Evolutionary conservation across 2,888 invertebrate genomes (phyloP).

Genomic region (Alviniconcha strummeri): DNA sequence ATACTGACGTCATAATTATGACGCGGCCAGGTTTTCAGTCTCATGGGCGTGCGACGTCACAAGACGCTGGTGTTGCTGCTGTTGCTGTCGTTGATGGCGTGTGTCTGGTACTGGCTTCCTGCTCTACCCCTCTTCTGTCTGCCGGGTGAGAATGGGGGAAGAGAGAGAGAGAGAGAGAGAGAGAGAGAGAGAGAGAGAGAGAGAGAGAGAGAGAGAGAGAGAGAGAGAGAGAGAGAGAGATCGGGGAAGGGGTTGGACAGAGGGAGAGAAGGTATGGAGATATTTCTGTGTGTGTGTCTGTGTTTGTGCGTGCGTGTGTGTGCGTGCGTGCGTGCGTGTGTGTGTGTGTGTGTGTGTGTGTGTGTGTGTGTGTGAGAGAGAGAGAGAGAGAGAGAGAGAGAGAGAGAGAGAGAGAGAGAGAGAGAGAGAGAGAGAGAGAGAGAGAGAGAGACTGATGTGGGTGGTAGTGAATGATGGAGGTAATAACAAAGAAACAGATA

Average conservation of each 20-base stretch:
- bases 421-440: no score
- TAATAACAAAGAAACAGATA: not conserved
- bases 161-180: not conserved
- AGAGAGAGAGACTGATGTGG: not conserved
- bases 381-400: no score
- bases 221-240: not conserved
- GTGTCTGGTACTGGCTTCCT: not conserved
- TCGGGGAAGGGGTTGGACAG: not conserved
- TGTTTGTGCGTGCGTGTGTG: slow-evolving; percentile 24
- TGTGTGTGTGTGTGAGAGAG: not conserved
- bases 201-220: not conserved
- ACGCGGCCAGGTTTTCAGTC: not conserved
- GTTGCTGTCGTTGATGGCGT: no score
- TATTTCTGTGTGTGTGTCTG: not conserved
- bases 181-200: not conserved
- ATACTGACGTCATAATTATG: not conserved
- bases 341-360: slow-evolving; percentile 3
- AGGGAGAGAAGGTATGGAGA: not conserved
- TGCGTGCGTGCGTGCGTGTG: slow-evolving; percentile 21
- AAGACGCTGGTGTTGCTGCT: no score
- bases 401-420: no score
- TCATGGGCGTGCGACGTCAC: no score
- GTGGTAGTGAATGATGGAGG: not conserved
- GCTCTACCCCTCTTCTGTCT: not conserved
- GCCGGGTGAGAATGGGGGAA: not conserved